phyloP scores from a whole-genome alignment of 1,140 invertebrate genomes.

The Anastrepha obliqua region DNA sequence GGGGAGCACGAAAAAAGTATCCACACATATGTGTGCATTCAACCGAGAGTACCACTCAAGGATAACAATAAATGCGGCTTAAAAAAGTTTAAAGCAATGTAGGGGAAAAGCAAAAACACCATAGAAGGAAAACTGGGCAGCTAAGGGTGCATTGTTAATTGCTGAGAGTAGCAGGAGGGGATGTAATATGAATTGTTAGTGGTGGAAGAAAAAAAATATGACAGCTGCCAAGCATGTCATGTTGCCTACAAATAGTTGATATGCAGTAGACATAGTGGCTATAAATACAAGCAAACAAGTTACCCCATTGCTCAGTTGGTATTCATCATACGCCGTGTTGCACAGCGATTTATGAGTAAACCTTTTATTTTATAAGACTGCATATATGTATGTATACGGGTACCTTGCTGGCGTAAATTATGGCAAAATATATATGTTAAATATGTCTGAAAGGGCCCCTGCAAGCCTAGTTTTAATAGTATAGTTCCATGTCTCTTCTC shows the following conservation, averaged over 20 bases:
- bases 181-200: background rate
- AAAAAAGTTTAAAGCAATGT: constrained; percentile 20
- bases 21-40: constrained; percentile 11
- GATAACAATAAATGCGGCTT: constrained; percentile 20
- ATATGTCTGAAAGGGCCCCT: too few relatives aligned
- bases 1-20: background rate
- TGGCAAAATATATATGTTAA: too few relatives aligned
- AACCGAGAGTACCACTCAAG: constrained; percentile 9
- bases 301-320: background rate
- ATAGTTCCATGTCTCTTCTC: too few relatives aligned
- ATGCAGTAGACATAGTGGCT: constrained; percentile 9
- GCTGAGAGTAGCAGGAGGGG: background rate
- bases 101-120: background rate
- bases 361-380: too few relatives aligned
- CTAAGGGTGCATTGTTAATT: background rate
- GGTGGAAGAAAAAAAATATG: constrained; percentile 3
- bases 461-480: too few relatives aligned
- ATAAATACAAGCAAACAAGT: background rate
- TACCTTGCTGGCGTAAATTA: too few relatives aligned
- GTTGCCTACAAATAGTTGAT: constrained; percentile 29
- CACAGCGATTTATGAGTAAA: background rate
- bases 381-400: too few relatives aligned
- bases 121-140: background rate
- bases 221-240: constrained; percentile 29
- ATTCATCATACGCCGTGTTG: constrained; percentile 37